Percentiles rank a stretch among this genome's conserved stretches.
Conservation (phyloP, 2,888 invertebrate genomes). For the Heliconius erato region DNA sequence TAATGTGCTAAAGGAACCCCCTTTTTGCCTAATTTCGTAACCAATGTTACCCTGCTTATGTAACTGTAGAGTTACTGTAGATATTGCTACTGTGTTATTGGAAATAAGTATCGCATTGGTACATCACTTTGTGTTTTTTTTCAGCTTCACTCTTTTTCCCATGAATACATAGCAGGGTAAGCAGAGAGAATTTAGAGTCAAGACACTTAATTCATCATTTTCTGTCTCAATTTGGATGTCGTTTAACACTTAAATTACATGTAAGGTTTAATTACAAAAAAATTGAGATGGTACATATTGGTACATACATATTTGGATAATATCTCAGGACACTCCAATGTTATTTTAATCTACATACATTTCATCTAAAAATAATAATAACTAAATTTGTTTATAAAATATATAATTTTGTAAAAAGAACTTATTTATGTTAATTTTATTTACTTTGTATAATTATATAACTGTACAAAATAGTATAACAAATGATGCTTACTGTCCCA, state of each 20-base stretch:
- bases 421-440: too few relatives aligned
- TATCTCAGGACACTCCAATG: neutral
- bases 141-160: neutral
- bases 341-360: neutral
- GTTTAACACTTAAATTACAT: neutral
- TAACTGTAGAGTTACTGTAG: neutral
- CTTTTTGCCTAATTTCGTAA: conserved; percentile 24
- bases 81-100: neutral
- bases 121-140: neutral
- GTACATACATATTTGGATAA: neutral
- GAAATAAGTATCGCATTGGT: too few relatives aligned
- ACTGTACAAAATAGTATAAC: neutral
- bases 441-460: neutral
- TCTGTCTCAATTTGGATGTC: neutral
- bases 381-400: too few relatives aligned
- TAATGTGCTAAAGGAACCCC: conserved; percentile 9
- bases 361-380: too few relatives aligned
- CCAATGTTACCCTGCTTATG: conserved; percentile 3
- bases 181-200: neutral
- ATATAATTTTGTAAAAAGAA: too few relatives aligned
- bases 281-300: neutral
- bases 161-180: neutral
- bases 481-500: conserved; percentile 72
- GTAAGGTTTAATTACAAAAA: neutral
- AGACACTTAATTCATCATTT: neutral